Conservation (phyloP, 1,140 invertebrate species). For the Drosophila azteca region DNA sequence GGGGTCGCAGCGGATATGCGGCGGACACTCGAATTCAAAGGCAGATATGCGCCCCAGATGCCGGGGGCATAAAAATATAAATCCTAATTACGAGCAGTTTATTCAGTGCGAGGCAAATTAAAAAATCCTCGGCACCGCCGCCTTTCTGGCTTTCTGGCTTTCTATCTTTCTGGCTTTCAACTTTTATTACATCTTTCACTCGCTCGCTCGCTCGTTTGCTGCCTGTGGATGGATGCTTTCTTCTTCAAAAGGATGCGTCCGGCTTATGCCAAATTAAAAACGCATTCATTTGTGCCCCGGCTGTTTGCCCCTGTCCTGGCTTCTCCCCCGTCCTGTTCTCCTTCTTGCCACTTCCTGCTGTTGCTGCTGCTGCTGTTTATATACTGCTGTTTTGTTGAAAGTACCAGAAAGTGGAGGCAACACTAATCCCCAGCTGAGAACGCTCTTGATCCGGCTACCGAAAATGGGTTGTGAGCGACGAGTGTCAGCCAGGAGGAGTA, state of each 20-base stretch:
- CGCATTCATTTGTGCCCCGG: slow-evolving; percentile 65
- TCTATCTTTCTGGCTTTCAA: slow-evolving; percentile 36
- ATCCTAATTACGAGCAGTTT: slow-evolving; percentile 79
- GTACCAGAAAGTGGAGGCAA: slow-evolving; percentile 20
- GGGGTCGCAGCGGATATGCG: slow-evolving; percentile 49
- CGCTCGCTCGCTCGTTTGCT: background rate
- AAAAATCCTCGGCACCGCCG: slow-evolving; percentile 43
- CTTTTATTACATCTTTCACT: slow-evolving; percentile 56
- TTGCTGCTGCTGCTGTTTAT: slow-evolving; percentile 31
- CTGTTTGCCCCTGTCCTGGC: background rate
- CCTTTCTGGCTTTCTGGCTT: slow-evolving; percentile 50
- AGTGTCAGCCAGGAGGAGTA: background rate
- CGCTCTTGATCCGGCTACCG: slow-evolving; percentile 30
- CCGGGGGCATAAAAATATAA: slow-evolving; percentile 72
- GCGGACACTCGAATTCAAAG: slow-evolving; percentile 45
- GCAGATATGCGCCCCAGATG: slow-evolving; percentile 34
- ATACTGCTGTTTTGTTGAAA: slow-evolving; percentile 22
- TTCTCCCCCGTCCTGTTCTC: background rate
- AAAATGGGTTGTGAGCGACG: slow-evolving; percentile 21
- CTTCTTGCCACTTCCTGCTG: no score
- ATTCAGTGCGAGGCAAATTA: slow-evolving; percentile 69
- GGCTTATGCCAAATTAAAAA: slow-evolving; percentile 78
- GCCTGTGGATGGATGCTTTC: background rate
- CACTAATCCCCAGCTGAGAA: slow-evolving; percentile 42
- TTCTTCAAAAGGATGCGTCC: slow-evolving; percentile 58